Evolutionary conservation across 1,140 invertebrate genomes (phyloP), one percentile per base, ranked within the genome.

Genomic region (Muscidifurax raptorellus): DNA sequence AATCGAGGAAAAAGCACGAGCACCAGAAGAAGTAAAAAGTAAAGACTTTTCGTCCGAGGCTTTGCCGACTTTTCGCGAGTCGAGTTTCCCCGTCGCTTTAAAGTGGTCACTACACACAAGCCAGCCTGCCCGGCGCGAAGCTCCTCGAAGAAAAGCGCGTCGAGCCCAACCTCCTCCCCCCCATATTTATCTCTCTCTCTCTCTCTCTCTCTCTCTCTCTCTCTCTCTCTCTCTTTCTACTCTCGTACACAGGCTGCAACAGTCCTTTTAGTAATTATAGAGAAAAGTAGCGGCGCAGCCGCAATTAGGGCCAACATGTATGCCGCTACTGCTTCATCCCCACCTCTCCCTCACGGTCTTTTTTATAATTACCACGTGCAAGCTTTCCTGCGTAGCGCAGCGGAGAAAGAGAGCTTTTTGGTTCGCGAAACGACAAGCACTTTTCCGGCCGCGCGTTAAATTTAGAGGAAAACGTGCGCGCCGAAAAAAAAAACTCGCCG

Each of bases 1-100:
- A 4, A 40, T 40, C 1, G 44, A 25, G 12, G 40, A 32, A 28
- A 40, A 47, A n/a, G 67, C 40, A 6, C 28, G 30, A 18, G 18
- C 15, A 28, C n/a, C 74, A 59, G 36, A 32, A 64, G n/a, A 82
- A 74, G 18, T n/a, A 81, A 74, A 72, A 82, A 75, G 71, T 36
- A 72, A 80, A 82, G 71, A 75, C 71, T 82, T 82, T 82, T 82
- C 80, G 71, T 82, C 47, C 32, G 47, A 66, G 74, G 72, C 72
- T 76, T 83, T 69, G 25, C 7, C 36, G 64, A 28, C 18, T 78
- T 83, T 77, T 78, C 75, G 64, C 82, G 47, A 83, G 72, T 67
- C 27, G 40, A 52, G 75, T 72, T 76, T 28, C 44, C 66, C 40
- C 40, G 15, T 30, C 71, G 22, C 27, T 82, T 67, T 76, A 81